phyloP scores from a whole-genome alignment of 2,888 invertebrate species.

The Meta bourneti region DNA sequence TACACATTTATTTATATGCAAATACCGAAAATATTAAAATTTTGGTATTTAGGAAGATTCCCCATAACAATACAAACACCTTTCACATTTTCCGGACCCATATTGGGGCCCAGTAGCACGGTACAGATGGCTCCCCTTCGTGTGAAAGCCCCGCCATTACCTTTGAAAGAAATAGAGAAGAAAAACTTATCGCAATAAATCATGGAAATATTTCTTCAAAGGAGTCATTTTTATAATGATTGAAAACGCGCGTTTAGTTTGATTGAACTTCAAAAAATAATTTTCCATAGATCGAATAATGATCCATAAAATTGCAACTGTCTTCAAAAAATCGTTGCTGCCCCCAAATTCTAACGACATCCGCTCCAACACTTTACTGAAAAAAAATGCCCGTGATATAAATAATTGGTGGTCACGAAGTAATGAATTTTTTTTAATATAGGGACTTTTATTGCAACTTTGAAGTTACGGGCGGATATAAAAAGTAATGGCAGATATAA shows the following conservation, averaged over 20 bases:
- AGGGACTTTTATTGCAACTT: conserved; percentile 13
- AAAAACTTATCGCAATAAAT: not conserved
- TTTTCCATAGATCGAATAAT: not conserved
- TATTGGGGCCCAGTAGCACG: too few species aligned
- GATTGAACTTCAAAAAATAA: not conserved
- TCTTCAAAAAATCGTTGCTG: not conserved
- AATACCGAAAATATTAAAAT: too few species aligned
- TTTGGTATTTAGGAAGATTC: too few species aligned
- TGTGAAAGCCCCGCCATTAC: not conserved
- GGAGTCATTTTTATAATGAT: too few species aligned
- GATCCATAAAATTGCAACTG: not conserved
- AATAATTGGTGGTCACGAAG: not conserved
- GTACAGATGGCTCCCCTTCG: too few species aligned
- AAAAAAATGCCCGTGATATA: not conserved
- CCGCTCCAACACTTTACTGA: not conserved
- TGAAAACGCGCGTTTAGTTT: too few species aligned
- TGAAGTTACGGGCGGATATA: not conserved
- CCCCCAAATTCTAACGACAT: not conserved
- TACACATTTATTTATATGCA: too few species aligned
- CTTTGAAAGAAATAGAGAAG: not conserved
- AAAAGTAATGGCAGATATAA: conserved; percentile 42
- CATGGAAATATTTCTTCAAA: too few species aligned
- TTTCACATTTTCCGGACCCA: too few species aligned
- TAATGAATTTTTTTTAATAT: conserved; percentile 17
- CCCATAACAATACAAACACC: too few species aligned